These are phyloP conservation scores for Zele albiditarsus DNA, from an alignment of 2,888 invertebrate species.

Conservation along the genomic window DNA sequence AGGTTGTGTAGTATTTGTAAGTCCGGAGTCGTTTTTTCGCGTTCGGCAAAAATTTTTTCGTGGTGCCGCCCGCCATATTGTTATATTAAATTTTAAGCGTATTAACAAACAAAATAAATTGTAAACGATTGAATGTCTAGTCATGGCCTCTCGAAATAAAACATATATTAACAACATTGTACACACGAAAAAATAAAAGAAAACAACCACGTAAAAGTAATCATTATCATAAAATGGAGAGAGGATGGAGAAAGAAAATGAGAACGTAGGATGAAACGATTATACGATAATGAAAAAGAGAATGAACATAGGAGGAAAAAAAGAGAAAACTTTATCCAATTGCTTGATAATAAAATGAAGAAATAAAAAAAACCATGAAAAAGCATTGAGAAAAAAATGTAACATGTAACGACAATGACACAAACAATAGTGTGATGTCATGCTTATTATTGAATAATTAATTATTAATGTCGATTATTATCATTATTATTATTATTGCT, in stretches of 20 bases:
- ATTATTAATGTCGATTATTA: slow-evolving; percentile 52
- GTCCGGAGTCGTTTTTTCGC: slow-evolving; percentile 65
- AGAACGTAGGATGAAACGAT: neutral
- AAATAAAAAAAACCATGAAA: slow-evolving; percentile 23
- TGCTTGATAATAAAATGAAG: slow-evolving; percentile 7
- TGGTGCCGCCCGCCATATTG: slow-evolving; percentile 71
- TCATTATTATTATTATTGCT: slow-evolving; percentile 56
- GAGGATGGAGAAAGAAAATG: neutral
- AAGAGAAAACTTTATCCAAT: slow-evolving; percentile 38
- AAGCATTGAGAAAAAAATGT: neutral
- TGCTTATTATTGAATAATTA: slow-evolving; percentile 53
- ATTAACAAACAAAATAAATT: slow-evolving; percentile 49
- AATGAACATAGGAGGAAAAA: neutral
- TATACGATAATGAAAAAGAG: neutral
- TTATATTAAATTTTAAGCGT: slow-evolving; percentile 69
- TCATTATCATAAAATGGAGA: slow-evolving; percentile 11
- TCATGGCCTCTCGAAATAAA: slow-evolving; percentile 70
- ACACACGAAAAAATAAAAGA: slow-evolving; percentile 6
- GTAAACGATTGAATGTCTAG: slow-evolving; percentile 71
- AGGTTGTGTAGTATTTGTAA: slow-evolving; percentile 58
- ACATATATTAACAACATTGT: slow-evolving; percentile 31
- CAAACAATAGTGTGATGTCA: slow-evolving; percentile 55
- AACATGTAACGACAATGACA: slow-evolving; percentile 29
- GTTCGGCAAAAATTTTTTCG: slow-evolving; percentile 61
- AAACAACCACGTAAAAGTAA: slow-evolving; percentile 12